These are phyloP conservation scores for Ochlodes sylvanus DNA, from an alignment of 2,888 invertebrate genomes.

Conservation along the genomic window DNA sequence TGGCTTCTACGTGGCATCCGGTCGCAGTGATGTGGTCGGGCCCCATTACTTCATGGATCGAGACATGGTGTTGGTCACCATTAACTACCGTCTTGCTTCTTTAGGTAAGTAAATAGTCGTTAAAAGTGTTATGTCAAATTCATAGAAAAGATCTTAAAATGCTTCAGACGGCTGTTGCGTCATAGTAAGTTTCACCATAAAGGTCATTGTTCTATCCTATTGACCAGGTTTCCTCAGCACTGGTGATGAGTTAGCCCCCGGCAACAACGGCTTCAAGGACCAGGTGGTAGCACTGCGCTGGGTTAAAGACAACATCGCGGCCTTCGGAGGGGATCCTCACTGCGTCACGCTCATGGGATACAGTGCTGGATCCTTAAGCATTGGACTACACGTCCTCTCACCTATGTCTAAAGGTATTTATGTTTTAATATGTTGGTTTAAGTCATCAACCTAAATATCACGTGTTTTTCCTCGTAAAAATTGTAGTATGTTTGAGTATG, in stretches of 20 bases:
- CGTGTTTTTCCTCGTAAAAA: no score
- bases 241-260: conserved; percentile 87
- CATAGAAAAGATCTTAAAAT: no score
- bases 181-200: no score
- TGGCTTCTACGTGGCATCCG: conserved; percentile 86
- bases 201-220: neutral
- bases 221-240: conserved; percentile 86
- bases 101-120: conserved; percentile 62
- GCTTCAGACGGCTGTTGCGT: no score
- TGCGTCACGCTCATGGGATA: conserved; percentile 87
- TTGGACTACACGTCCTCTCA: conserved; percentile 85
- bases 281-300: conserved; percentile 88
- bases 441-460: no score
- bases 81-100: conserved; percentile 87
- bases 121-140: no score
- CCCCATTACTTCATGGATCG: conserved; percentile 87
- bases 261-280: conserved; percentile 89
- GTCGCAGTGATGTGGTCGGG: conserved; percentile 82
- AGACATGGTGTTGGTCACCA: conserved; percentile 87
- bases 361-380: conserved; percentile 81
- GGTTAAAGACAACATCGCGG: conserved; percentile 87
- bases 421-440: no score
- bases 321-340: conserved; percentile 88
- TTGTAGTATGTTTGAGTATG: no score
- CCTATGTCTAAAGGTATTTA: conserved; percentile 85